Base-by-base conservation (phyloP, 2,113 vertebrate species). In the Thamnophis sirtalis region DNA sequence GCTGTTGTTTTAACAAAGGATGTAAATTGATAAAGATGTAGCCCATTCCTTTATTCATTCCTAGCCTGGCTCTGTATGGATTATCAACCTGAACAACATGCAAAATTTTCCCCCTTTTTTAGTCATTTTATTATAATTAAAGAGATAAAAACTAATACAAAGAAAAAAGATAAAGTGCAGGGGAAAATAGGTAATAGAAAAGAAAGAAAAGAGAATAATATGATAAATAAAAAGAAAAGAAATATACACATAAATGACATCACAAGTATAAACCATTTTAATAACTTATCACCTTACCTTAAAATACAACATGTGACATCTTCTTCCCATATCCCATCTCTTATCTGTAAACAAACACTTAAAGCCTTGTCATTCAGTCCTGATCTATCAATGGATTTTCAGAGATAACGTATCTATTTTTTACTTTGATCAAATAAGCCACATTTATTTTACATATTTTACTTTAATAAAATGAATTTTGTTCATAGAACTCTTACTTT, bases 51-150 rank as follows among this genome's bases (percentile, higher is more conserved):
- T 43, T 43, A 54, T 60, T 93, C 93, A 68, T 11, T 0, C 0
- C 91, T 56, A 84, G 11, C 63, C 89, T 94, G 19, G 7, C 50
- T 96, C 93, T 90, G 9, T 3, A 93, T 93, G 48, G 19, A 51
- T 73, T 91, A 48, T 91, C 92, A 21, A 86, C 85, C 90, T 93
- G 58, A 92, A 91, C 38, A 93, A 94, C 91, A 84, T 93, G 10
- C 91, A 48, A 73, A 22, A 38, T 4, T 87, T 11, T 38, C 49
- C 33, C n/a, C 28, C 28, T 63, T 63, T 11, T 28, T 28, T 10
- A 28, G 60, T 63, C 1, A 28, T 63, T 63, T 11, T 63, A 63
- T 63, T 28, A 63, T 9, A 28, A 63, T 63, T 63, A 63, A 60
- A 60, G 60, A 28, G 60, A 63, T 56, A 56, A 28, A 63, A 63